Conservation (phyloP, 2,888 invertebrate genomes). For the Caenorhabditis auriculariae region DNA sequence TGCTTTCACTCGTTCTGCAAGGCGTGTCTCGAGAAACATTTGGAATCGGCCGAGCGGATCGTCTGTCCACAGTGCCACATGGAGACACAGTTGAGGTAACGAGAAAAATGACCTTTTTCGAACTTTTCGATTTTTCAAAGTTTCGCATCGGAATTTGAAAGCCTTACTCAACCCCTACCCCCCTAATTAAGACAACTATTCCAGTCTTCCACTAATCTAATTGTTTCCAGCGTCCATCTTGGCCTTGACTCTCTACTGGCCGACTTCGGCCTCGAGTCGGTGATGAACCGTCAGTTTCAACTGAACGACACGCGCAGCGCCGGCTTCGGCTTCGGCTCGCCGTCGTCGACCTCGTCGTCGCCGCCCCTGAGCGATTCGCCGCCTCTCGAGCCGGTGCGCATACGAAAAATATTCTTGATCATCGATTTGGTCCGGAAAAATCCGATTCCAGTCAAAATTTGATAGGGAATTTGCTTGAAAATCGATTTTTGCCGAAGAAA, state of each 20-base stretch:
- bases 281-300: conserved; percentile 37
- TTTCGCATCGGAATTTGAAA: too few species aligned
- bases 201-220: not conserved
- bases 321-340: conserved; percentile 47
- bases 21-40: conserved; percentile 75
- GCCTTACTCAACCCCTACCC: not conserved
- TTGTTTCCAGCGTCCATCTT: conserved; percentile 37
- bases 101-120: conserved; percentile 73
- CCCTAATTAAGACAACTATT: not conserved
- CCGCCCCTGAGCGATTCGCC: conserved; percentile 48
- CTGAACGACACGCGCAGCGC: not conserved
- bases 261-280: conserved; percentile 65
- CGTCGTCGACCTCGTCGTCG: conserved; percentile 65
- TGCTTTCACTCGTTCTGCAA: conserved; percentile 85
- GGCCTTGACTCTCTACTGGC: conserved; percentile 73
- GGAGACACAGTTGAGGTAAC: conserved; percentile 65
- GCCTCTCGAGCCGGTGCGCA: conserved; percentile 20
- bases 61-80: conserved; percentile 74
- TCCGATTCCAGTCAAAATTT: too few species aligned
- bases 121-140: conserved; percentile 61
- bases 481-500: too few species aligned
- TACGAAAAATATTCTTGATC: too few species aligned
- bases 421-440: too few species aligned
- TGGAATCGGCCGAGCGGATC: conserved; percentile 66
- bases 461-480: too few species aligned